These are phyloP conservation scores for Steinernema scapterisci DNA, from an alignment of 2,888 invertebrate species.

Conservation along the genomic window DNA sequence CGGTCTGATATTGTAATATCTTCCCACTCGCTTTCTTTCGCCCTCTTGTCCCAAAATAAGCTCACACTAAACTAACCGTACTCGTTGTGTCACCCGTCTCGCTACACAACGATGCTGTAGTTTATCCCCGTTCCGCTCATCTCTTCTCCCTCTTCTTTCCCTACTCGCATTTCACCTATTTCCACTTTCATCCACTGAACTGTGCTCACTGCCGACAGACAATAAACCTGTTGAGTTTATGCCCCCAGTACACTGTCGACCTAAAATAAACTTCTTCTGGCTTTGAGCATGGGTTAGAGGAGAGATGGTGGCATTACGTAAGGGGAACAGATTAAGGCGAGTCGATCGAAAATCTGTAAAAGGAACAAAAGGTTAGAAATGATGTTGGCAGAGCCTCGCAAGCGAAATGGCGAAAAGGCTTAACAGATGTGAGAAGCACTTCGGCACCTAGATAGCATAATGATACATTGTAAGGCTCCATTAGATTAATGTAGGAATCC, in stretches of 20 bases:
- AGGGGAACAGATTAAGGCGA: too few relatives aligned
- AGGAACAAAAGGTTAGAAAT: too few relatives aligned
- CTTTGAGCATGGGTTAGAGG: not conserved
- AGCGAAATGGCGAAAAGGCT: too few relatives aligned
- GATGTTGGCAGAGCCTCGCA: too few relatives aligned
- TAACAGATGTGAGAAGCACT: too few relatives aligned
- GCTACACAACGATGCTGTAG: conserved; percentile 22
- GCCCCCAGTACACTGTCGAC: conserved; percentile 2
- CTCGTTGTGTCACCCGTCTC: not conserved
- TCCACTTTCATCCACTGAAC: not conserved
- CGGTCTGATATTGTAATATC: not conserved
- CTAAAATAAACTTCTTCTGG: conserved; percentile 17
- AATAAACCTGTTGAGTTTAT: conserved; percentile 26
- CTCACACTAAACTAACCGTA: conserved; percentile 30
- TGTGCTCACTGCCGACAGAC: conserved; percentile 32
- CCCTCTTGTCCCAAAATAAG: not conserved
- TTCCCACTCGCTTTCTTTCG: not conserved
- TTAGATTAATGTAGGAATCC: too few relatives aligned
- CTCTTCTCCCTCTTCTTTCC: not conserved
- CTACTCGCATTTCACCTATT: not conserved
- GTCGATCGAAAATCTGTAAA: too few relatives aligned
- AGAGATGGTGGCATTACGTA: too few relatives aligned
- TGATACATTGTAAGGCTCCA: too few relatives aligned
- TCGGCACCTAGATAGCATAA: too few relatives aligned
- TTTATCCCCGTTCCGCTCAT: not conserved